phyloP scores from a whole-genome alignment of 2,888 invertebrate genomes.

The Tortricodes alternella region DNA sequence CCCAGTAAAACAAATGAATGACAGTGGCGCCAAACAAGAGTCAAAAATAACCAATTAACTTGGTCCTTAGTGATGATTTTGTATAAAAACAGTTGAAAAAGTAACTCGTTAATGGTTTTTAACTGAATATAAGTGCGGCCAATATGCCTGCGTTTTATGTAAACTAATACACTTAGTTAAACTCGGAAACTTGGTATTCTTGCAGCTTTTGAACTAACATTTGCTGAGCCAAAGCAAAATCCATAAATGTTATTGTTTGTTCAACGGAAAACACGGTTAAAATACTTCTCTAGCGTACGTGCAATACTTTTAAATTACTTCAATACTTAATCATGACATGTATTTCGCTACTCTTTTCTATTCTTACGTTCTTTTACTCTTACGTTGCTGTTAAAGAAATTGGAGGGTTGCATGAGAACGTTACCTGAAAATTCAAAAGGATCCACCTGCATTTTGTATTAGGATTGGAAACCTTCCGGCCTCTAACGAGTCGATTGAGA shows the following conservation, averaged over 20 bases:
- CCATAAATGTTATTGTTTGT: constrained; percentile 28
- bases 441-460: constrained; percentile 22
- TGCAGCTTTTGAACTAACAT: constrained; percentile 19
- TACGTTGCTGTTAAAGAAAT: not conserved
- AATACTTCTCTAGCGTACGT: constrained; percentile 10
- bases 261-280: constrained; percentile 19
- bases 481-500: constrained; percentile 21
- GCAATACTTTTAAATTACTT: constrained; percentile 14
- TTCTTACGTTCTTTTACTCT: not conserved
- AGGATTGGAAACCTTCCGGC: constrained; percentile 1
- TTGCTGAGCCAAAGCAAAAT: constrained; percentile 6
- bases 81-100: no score
- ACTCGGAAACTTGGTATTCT: constrained; percentile 23
- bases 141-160: no score
- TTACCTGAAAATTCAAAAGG: constrained; percentile 19
- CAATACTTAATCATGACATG: no score
- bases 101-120: no score
- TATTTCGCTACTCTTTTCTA: not conserved
- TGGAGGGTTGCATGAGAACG: not conserved
- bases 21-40: no score
- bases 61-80: no score
- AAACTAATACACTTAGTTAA: constrained; percentile 23
- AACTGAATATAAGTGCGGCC: no score
- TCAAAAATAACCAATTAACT: no score
- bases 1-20: no score